Conservation (phyloP, 2,888 invertebrate species). For the Teleiodes luculella region DNA sequence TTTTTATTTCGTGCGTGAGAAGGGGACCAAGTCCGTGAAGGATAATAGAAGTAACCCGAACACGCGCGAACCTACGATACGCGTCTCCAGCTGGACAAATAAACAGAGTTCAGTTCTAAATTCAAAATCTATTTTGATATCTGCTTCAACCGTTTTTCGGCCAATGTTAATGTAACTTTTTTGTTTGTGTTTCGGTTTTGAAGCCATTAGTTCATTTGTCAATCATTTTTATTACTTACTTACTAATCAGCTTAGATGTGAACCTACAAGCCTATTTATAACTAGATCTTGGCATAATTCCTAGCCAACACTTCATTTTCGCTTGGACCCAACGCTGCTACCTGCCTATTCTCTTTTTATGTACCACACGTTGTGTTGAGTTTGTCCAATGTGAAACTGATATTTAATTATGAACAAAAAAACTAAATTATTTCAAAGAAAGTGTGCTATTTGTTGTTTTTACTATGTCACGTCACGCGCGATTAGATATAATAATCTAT, state of each 20-base stretch:
- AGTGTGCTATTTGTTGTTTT: background rate
- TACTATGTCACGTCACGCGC: background rate
- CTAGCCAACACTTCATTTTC: no score
- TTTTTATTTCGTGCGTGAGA: no score
- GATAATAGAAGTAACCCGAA: no score
- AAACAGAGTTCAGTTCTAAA: conserved; percentile 32
- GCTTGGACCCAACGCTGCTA: no score
- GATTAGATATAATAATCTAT: background rate
- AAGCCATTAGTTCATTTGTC: background rate
- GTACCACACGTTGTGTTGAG: no score
- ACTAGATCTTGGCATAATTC: no score
- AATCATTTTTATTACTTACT: background rate
- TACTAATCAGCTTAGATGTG: no score
- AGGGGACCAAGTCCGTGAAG: no score
- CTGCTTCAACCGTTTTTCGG: background rate
- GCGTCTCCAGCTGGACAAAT: conserved; percentile 50
- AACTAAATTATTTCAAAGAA: background rate
- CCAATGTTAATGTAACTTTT: conserved; percentile 1
- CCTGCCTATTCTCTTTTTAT: no score
- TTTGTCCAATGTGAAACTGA: no score
- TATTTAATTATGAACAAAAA: background rate
- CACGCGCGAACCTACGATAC: conserved; percentile 30
- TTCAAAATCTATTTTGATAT: conserved; percentile 1
- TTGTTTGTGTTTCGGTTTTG: background rate
- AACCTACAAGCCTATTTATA: no score